A percentile compares a stretch with the other conserved stretches of the same genome.
phyloP scores from a whole-genome alignment of 2,797 vertebrate species.

The Florisuga fusca region DNA sequence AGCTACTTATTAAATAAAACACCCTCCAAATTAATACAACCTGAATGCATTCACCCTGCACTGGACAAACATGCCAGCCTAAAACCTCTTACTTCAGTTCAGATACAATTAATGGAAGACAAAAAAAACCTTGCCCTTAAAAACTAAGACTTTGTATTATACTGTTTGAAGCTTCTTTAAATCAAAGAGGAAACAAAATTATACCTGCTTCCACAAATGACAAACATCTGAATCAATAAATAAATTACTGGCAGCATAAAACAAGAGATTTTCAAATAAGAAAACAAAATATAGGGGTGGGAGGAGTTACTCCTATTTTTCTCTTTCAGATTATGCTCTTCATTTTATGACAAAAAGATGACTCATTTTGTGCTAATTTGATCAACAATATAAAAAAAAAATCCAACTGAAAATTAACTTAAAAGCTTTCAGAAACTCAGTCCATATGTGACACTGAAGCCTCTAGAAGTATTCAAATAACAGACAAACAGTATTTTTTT shows the following conservation, averaged over 20 bases:
- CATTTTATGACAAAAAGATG: background rate
- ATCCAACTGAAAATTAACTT: background rate
- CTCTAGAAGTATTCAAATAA: background rate
- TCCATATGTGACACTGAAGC: background rate
- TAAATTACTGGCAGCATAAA: background rate
- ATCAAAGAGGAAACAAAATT: background rate
- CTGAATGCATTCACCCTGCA: background rate
- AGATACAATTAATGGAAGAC: background rate
- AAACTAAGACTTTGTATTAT: background rate
- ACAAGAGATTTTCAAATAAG: background rate
- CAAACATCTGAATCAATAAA: background rate
- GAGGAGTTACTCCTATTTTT: background rate
- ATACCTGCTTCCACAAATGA: background rate
- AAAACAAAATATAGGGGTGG: fast-evolving
- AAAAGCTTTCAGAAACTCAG: background rate
- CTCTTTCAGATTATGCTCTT: background rate
- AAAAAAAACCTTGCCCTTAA: background rate
- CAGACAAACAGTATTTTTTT: background rate
- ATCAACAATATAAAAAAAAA: background rate
- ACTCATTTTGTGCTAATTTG: background rate
- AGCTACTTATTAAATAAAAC: background rate
- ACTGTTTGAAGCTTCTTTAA: background rate
- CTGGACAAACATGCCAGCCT: background rate
- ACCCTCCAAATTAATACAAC: background rate
- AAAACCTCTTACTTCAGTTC: background rate